Conservation (phyloP, 1,140 invertebrate species). For the Megalopta genalis region DNA sequence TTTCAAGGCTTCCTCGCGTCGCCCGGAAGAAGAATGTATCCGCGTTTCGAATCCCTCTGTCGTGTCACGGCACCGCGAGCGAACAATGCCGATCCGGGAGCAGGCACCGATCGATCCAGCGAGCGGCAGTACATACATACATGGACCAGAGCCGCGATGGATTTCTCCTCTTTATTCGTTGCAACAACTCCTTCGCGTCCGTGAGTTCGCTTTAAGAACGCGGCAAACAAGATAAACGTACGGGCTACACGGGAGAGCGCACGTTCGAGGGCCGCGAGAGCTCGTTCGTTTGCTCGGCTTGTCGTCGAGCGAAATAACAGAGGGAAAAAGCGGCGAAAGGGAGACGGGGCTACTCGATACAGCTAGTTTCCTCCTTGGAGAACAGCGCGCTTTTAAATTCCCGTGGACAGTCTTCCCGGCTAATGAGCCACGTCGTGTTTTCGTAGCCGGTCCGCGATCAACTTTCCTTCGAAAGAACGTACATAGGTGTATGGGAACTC, state of each 20-base stretch:
- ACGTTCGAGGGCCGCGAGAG: neutral
- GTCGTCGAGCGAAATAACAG: neutral
- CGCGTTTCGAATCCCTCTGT: neutral
- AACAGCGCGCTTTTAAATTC: slow-evolving; percentile 57
- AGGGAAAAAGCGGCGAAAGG: no score
- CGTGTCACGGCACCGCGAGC: no score
- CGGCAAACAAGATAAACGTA: neutral
- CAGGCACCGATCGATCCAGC: neutral
- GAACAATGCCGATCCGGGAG: neutral
- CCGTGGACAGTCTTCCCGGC: slow-evolving; percentile 35
- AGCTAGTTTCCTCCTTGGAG: slow-evolving; percentile 39
- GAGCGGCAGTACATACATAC: no score
- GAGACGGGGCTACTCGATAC: slow-evolving; percentile 3
- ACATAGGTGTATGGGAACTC: no score
- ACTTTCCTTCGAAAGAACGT: slow-evolving; percentile 21
- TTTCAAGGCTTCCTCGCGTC: neutral
- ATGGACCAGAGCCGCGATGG: neutral
- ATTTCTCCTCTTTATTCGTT: neutral
- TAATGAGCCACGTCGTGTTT: slow-evolving; percentile 56
- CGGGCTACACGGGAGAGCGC: no score
- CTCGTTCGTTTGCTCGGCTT: neutral
- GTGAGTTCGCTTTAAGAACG: neutral
- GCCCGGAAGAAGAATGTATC: neutral
- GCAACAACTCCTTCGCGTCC: neutral
- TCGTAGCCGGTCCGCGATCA: slow-evolving; percentile 17